These are phyloP conservation scores for honey bee (Apis mellifera) DNA, from an alignment of 1,140 invertebrate genomes.

Conservation along the genomic window Amel_HAv3.1 CM009944.2:4899501-4900000, in stretches of 20 bases:
- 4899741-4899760: too few species aligned
- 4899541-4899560: slow-evolving; percentile 31
- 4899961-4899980: too few species aligned
- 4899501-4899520: slow-evolving; percentile 15
- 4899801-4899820: too few species aligned
- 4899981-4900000: background rate
- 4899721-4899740: too few species aligned
- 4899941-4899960: too few species aligned
- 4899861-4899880: too few species aligned
- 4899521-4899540: slow-evolving; percentile 32
- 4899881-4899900: background rate
- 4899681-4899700: background rate
- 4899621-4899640: background rate
- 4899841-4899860: too few species aligned
- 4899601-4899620: slow-evolving; percentile 6
- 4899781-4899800: too few species aligned
- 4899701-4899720: background rate
- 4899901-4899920: background rate
- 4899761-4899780: too few species aligned
- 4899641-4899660: too few species aligned
- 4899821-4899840: too few species aligned
- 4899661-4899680: background rate
- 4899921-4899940: too few species aligned
- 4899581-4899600: background rate
- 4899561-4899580: background rate